Evolutionary conservation across 2,113 vertebrate genomes (phyloP), one percentile per base, ranked within the genome.

Genomic region (Abramis brama): DNA sequence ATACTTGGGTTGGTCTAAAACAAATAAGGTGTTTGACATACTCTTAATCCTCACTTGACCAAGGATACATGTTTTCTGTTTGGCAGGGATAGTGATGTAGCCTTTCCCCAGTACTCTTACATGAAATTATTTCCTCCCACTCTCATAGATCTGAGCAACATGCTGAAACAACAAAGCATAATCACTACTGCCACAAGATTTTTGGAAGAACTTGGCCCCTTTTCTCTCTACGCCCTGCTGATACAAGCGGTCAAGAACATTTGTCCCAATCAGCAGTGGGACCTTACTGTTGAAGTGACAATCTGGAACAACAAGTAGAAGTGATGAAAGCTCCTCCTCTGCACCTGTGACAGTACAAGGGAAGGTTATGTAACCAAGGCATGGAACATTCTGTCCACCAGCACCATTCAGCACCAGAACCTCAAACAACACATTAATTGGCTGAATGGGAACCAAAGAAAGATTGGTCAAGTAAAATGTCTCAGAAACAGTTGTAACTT

Each of bases 401-500:
- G 70, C 70, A 74, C 21, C 36, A n/a, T n/a, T 74, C 39, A 25
- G n/a, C n/a, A n/a, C n/a, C n/a, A n/a, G n/a, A n/a, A 74, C 21
- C 11, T 12, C 70, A n/a, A 74, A 45, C 70, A 74, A 25, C 43
- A 10, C 43, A 75, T 75, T 2, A 27, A 75, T 47, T 17, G 73
- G 73, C 47, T 80, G 39, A 33, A 87, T 86, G 13, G 77, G 82
- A 43, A 60, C 25, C 3, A 2, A 71, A 15, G 33, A n/a, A 45
- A 85, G 19, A 30, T 75, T 36, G 23, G 39, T 77, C 10, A 21
- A 19, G 25, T 76, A 64, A 23, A 89, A 87, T 52, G 78, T 50
- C 2, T 85, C 78, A 15, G 85, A 89, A 36, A 89, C 7, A 19
- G 85, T 89, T 11, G 78, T 85, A 4, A 89, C 82, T 66, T 86